Evolutionary conservation across 2,888 invertebrate genomes (phyloP), one percentile per base, ranked within the genome.

Genomic region (Drosophila ustulata): DNA sequence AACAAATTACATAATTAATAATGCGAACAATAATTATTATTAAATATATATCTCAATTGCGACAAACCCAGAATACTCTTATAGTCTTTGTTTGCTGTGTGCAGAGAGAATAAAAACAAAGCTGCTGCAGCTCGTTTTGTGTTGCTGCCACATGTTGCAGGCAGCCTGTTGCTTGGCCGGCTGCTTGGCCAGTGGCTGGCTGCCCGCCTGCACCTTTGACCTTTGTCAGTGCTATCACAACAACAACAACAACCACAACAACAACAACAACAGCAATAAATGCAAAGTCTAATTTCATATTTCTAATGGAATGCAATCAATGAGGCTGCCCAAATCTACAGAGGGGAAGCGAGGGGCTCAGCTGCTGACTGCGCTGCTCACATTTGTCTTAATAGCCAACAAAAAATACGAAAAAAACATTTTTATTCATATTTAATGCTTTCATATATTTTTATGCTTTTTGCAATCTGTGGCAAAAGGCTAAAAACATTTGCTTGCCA

Each of bases 111-210:
- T 30, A 23, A 3, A 8, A 46, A 28, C n/a, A 28, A 13, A 43
- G 43, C 55, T 28, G 34, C 28, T 25, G 45, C 52, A 56, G 71
- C 66, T 30, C 53, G 66, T 64, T 75, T 32, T 34, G 34, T 50
- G 47, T 43, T 47, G 53, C 52, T 37, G 75, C 75, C 75, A 75
- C 75, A 75, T 75, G 75, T 75, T 75, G 71, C 49, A 18, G 56
- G 5, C n/a, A 11, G 37, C 37, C 13, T 30, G 51, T 32, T 43
- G 55, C 67, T 39, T 66, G 56, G 56, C 67, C 71, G 71, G 75
- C 75, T 76, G 75, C 75, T 58, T 75, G 81, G 82, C 78, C 78
- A 79, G 79, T 78, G 78, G 78, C 78, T 71, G 32, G 32, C 37
- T 37, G 37, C 11, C 37, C 37, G 75, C 37, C 46, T 43, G 46